Evolutionary conservation across 2,797 vertebrate genomes (phyloP).

Genomic region (Scomberomorus guttatus): DNA sequence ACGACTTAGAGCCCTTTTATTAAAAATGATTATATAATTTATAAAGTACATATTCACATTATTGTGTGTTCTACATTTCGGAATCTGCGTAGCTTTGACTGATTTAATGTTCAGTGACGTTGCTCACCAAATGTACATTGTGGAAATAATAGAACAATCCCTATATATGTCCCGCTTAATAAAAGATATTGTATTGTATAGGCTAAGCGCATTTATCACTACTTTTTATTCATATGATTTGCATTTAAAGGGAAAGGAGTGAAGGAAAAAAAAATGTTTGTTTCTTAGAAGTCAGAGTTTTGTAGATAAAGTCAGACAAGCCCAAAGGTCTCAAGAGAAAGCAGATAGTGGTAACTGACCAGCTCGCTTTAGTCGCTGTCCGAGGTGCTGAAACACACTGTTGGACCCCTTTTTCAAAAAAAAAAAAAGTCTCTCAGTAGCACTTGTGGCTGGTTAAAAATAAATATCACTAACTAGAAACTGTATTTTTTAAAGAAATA

Average conservation of each 20-base stretch:
- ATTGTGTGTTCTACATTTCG: constrained; percentile 88
- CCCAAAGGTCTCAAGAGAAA: constrained; percentile 42
- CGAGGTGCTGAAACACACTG: constrained; percentile 77
- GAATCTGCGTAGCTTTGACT: constrained; percentile 88
- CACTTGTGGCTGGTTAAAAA: not conserved
- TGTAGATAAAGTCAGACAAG: not conserved
- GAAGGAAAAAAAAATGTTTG: not conserved
- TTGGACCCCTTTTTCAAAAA: not conserved
- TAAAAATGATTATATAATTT: constrained; percentile 80
- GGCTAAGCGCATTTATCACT: constrained; percentile 81
- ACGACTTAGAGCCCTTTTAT: constrained; percentile 84
- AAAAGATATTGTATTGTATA: constrained; percentile 91
- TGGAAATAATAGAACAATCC: constrained; percentile 86
- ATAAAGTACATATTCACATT: constrained; percentile 88
- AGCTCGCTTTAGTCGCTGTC: constrained; percentile 67
- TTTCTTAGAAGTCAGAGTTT: not conserved
- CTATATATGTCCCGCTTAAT: constrained; percentile 90
- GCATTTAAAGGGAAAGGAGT: not conserved
- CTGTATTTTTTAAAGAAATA: not conserved
- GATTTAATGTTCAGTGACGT: constrained; percentile 88
- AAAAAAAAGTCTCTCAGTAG: not conserved
- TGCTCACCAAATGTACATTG: constrained; percentile 86
- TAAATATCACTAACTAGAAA: not conserved
- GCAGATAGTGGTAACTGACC: not conserved
- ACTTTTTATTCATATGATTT: constrained; percentile 68